Base-by-base conservation (phyloP, 1,140 invertebrate species). In the Trachymyrmex septentrionalis region DNA sequence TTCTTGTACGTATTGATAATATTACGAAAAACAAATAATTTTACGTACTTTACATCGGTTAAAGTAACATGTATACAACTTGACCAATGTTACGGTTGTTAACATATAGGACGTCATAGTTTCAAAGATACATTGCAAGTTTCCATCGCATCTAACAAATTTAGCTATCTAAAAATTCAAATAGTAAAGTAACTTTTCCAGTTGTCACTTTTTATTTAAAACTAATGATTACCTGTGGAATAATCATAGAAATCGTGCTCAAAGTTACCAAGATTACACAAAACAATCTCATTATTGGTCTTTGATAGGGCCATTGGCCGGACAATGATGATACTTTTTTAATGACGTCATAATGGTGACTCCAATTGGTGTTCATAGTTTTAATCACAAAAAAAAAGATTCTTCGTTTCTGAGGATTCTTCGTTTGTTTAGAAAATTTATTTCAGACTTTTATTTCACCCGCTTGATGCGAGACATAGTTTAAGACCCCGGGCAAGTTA, bases 31-130 rank as follows among this genome's bases (percentile, higher is more conserved):
- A 48, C 12, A 48, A 48, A 63, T 53, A 77, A 61, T 24, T 48
- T 69, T 48, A 44, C 38, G 4, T 85, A 85, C 61, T 44, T 85
- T 77, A 21, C 6, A 48, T 48, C 38, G 24, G 9, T 59, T 30
- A n/a, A 82, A 73, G 9, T 73, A 59, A 30, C 67, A 82, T 0
- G 67, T 73, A 9, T 73, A 82, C 19, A 82, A 12, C 24, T 82
- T 82, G 7, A 82, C 55, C 53, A 82, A 48, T 30, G 53, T 59
- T 30, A 73, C 19, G 9, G 4, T 30, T 24, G 80, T 59, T 19
- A 82, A 48, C 53, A 72, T 27, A 34, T 82, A 82, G 3, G 67
- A 16, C 9, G 80, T 21, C 34, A 73, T 14, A 10, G 80, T 61
- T 30, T 72, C 6, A 48, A 72, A 72, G 1, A 82, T 48, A n/a